phyloP scores from a whole-genome alignment of 2,888 invertebrate genomes.

The Ennomos erosarius region DNA sequence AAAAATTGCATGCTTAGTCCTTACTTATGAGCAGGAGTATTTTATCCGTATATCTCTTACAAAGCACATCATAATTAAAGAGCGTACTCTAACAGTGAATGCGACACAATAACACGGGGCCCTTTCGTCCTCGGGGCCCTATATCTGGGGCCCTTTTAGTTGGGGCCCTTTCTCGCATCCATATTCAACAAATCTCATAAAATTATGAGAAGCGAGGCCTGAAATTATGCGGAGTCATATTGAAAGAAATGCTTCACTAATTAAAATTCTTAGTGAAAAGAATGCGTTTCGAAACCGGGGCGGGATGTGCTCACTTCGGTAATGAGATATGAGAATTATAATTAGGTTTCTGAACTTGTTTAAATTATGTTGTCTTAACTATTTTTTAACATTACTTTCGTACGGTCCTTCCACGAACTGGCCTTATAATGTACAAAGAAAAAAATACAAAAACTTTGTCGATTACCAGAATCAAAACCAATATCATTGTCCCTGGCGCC shows the following conservation, averaged over 20 bases:
- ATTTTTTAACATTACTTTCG: too few species aligned
- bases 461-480: too few species aligned
- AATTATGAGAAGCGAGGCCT: constrained; percentile 42
- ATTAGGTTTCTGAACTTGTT: constrained; percentile 33
- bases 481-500: too few species aligned
- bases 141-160: constrained; percentile 15
- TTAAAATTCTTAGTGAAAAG: constrained; percentile 52
- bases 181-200: constrained; percentile 38
- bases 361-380: not conserved
- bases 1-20: not conserved
- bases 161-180: constrained; percentile 24
- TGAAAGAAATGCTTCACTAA: constrained; percentile 50
- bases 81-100: constrained; percentile 27
- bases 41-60: constrained; percentile 35
- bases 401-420: too few species aligned
- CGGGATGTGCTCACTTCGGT: constrained; percentile 34
- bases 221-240: constrained; percentile 32
- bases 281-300: constrained; percentile 42
- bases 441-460: too few species aligned
- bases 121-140: constrained; percentile 12
- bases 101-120: constrained; percentile 30
- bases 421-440: too few species aligned
- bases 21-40: constrained; percentile 22
- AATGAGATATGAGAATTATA: constrained; percentile 43
- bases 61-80: constrained; percentile 42